Evolutionary conservation across 2,113 vertebrate genomes (phyloP).

Genomic region (Leptobrachium leishanense): DNA sequence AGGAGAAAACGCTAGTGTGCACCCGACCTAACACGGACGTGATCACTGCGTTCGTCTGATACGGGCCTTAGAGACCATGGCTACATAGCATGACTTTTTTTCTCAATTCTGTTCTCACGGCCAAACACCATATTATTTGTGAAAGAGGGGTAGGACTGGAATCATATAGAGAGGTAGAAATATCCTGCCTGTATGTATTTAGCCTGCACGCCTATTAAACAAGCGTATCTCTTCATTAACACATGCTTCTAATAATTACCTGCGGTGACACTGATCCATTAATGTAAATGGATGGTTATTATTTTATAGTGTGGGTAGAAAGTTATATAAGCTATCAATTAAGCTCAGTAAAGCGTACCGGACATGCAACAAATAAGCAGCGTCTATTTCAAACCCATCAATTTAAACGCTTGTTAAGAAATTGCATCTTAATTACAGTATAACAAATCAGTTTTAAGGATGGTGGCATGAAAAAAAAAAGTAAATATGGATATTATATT

Average conservation of each 20-base stretch:
- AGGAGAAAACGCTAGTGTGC: no score
- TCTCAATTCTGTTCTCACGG: background rate
- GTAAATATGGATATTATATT: no score
- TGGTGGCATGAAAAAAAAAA: no score
- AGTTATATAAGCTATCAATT: slow-evolving; percentile 22
- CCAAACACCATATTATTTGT: background rate
- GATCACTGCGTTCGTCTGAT: no score
- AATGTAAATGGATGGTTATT: slow-evolving; percentile 18
- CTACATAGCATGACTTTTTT: background rate
- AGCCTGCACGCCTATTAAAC: background rate
- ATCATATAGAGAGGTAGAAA: background rate
- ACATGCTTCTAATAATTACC: slow-evolving; percentile 17
- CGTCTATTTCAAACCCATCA: background rate
- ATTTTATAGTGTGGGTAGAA: slow-evolving; percentile 18
- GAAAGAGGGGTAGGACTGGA: background rate
- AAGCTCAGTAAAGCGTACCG: slow-evolving; percentile 10
- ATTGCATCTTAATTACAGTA: slow-evolving; percentile 11
- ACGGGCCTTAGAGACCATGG: no score
- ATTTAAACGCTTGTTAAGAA: slow-evolving; percentile 12
- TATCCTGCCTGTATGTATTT: background rate
- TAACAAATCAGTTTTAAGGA: no score
- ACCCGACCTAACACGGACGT: no score
- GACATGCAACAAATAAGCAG: background rate
- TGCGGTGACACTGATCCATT: slow-evolving; percentile 20
- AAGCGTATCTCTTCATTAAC: slow-evolving; percentile 7